Evolutionary conservation across 2,113 vertebrate genomes (phyloP).

Genomic region (Melierax canorus): DNA sequence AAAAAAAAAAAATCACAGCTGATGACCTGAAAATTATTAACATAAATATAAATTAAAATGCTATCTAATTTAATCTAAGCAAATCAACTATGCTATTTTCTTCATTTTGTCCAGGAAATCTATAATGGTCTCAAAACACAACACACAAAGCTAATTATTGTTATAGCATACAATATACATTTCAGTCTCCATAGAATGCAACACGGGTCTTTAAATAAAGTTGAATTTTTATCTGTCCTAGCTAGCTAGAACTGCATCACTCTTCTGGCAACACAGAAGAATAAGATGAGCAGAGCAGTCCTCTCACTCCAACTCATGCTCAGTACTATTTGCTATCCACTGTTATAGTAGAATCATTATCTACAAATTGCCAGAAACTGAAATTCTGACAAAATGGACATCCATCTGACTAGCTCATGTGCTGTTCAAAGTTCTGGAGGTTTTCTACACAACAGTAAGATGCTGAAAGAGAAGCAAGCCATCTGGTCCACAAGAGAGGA

Average conservation of each 20-base stretch:
- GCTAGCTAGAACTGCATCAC: not conserved
- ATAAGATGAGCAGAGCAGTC: not conserved
- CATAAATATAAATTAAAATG: not conserved
- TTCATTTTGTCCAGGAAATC: not conserved
- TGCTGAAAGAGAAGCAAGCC: not conserved
- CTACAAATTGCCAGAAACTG: not conserved
- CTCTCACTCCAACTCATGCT: not conserved
- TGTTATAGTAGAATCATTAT: not conserved
- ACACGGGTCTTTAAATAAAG: not conserved
- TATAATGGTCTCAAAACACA: not conserved
- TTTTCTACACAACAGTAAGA: not conserved
- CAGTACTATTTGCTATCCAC: not conserved
- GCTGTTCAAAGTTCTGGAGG: not conserved
- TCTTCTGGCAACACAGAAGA: not conserved
- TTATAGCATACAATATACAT: not conserved
- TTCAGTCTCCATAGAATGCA: not conserved
- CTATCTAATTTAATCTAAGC: not conserved
- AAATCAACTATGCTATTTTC: not conserved
- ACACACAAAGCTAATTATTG: not conserved
- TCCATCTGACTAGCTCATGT: not conserved
- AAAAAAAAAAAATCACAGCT: not conserved
- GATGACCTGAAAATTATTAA: not conserved
- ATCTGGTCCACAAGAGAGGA: not conserved
- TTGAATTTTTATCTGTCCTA: not conserved
- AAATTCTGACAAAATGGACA: not conserved